Conservation (phyloP, 2,113 vertebrate genomes). For the Gallinago paraguaiae region DNA sequence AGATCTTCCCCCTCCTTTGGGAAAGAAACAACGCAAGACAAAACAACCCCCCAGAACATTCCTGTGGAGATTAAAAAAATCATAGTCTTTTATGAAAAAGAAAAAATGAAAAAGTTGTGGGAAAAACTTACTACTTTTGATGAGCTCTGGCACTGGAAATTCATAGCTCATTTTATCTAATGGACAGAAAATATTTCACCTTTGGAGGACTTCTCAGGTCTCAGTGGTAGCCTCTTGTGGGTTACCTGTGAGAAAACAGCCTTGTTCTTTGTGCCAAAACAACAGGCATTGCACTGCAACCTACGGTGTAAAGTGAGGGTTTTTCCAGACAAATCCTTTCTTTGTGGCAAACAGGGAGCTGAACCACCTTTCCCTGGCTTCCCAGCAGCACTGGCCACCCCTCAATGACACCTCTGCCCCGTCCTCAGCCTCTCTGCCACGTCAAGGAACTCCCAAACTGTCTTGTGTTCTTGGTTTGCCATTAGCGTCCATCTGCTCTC, state of each 20-base stretch:
- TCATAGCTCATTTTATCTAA: background rate
- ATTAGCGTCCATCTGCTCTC: background rate
- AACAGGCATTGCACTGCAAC: background rate
- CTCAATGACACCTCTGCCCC: background rate
- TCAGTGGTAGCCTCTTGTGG: background rate
- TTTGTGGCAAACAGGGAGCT: background rate
- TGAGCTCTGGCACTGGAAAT: background rate
- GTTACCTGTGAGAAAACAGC: background rate
- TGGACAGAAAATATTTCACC: background rate
- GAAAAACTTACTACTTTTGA: background rate
- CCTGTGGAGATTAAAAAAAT: constrained; percentile 43
- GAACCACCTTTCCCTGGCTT: background rate
- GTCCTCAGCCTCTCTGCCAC: background rate
- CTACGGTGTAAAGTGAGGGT: background rate
- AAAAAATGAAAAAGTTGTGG: background rate
- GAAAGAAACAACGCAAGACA: constrained; percentile 44
- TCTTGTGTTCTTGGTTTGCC: background rate
- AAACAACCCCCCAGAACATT: constrained; percentile 44
- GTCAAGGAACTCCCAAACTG: background rate
- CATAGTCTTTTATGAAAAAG: background rate
- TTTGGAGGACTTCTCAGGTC: background rate
- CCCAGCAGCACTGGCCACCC: background rate
- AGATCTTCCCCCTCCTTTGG: constrained; percentile 25
- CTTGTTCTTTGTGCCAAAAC: background rate
- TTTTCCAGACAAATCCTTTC: background rate